phyloP scores from a whole-genome alignment of 2,888 invertebrate species.

The Camptogramma bilineatum region DNA sequence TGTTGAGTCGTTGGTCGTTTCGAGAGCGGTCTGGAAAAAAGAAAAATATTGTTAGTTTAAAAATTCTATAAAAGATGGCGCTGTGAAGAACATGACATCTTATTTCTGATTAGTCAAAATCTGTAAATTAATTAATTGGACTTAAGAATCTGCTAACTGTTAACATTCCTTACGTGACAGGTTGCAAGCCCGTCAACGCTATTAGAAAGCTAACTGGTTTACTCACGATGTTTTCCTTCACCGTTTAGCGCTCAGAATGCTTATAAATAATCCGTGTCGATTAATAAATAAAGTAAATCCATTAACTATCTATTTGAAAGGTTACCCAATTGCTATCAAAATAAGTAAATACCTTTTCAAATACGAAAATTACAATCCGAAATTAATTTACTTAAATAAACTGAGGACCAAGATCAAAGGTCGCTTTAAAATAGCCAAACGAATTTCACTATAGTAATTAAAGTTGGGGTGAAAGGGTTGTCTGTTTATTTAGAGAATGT shows the following conservation, averaged over 20 bases:
- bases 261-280: not conserved
- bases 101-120: not conserved
- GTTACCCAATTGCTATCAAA: not conserved
- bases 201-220: no score
- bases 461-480: constrained; percentile 30
- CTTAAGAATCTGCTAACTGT: no score
- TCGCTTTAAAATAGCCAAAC: constrained; percentile 21
- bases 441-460: constrained; percentile 31
- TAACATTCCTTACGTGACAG: no score
- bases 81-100: no score
- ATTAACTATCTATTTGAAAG: constrained; percentile 1
- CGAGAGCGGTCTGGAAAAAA: constrained; percentile 50
- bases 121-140: no score
- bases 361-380: constrained; percentile 17
- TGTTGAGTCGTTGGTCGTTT: constrained; percentile 53
- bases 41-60: constrained; percentile 4
- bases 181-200: no score
- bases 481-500: not conserved
- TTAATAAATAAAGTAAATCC: constrained; percentile 1
- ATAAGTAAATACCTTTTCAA: constrained; percentile 6
- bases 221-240: no score
- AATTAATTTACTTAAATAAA: constrained; percentile 26
- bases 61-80: not conserved
- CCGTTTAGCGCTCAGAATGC: no score
- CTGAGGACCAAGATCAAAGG: constrained; percentile 23